phyloP scores from a whole-genome alignment of 2,113 vertebrate genomes.

The Engraulis encrasicolus region DNA sequence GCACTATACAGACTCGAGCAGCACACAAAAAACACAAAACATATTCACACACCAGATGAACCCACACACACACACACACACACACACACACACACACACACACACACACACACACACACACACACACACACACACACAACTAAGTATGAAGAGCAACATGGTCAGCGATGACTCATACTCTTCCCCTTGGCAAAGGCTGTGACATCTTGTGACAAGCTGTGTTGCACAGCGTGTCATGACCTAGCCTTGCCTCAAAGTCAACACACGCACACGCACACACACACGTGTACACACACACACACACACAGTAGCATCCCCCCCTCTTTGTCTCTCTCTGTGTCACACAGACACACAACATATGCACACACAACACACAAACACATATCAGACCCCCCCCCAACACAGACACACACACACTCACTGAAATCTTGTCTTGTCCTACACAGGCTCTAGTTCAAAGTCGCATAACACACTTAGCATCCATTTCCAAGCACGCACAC shows the following conservation, averaged over 20 bases:
- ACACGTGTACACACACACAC: too few relatives aligned
- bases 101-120: background rate
- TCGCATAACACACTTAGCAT: too few relatives aligned
- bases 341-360: background rate
- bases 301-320: background rate
- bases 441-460: too few relatives aligned
- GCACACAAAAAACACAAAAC: too few relatives aligned
- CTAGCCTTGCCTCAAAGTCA: background rate
- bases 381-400: too few relatives aligned
- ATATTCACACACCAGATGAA: too few relatives aligned
- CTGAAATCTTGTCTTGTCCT: too few relatives aligned
- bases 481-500: too few relatives aligned
- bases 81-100: slow-evolving; percentile 2
- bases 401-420: too few relatives aligned
- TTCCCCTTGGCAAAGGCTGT: background rate
- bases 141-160: background rate
- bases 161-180: background rate
- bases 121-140: background rate
- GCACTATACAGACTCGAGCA: too few relatives aligned
- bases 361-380: too few relatives aligned
- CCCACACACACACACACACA: background rate
- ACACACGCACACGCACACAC: background rate
- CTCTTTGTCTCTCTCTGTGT: too few relatives aligned
- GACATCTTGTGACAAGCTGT: background rate
- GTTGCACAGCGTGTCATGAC: background rate